Base-by-base conservation (phyloP, 2,888 invertebrate genomes). In the Ramazzottius varieornatus region DNA sequence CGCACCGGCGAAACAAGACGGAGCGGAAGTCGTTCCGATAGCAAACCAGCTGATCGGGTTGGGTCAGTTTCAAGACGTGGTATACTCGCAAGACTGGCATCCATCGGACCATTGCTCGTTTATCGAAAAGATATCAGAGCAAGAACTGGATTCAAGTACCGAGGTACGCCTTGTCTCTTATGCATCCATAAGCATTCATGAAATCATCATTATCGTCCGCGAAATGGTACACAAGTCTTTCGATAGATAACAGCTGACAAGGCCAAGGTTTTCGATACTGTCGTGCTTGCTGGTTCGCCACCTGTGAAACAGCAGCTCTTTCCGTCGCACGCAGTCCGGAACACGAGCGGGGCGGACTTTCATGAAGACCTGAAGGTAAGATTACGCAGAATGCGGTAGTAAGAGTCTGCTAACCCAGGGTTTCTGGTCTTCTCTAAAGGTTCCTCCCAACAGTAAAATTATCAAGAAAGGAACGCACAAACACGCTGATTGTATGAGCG, bases 81-180 rank as follows among this genome's bases (percentile, higher is more conserved):
- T 89, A 77, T 96, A 93, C 79, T 89, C 93, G 0, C 80, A 88
- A 71, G 96, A 96, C 79, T 96, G 94, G 93, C 96, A 96, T 79
- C 94, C 94, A 0, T 83, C 84, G 46, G 86, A 92, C 78, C 92
- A 92, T 77, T 88, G 94, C 46, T 93, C 93, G 4, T 96, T 96
- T 78, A 85, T 91, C 70, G 93, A 94, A 75, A 94, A 94, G 77
- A 82, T 91, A 66, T 82, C 83, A 68, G 80, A 83, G 76, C 78
- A 88, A 0, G 82, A 85, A 68, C 76, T 89, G 66, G 84, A 88
- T 73, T 80, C 83, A 4, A 81, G 83, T 1, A 85, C 85, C 70
- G 81, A 84, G 72, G 84, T 84, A 70, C 79, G 80, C 75, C 67
- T 16, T 8, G 29, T 29, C n/a, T 63, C 24, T 8, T 63, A 16